Conservation (phyloP, 2,113 vertebrate species). For the Ptychochromis oligacanthus region DNA sequence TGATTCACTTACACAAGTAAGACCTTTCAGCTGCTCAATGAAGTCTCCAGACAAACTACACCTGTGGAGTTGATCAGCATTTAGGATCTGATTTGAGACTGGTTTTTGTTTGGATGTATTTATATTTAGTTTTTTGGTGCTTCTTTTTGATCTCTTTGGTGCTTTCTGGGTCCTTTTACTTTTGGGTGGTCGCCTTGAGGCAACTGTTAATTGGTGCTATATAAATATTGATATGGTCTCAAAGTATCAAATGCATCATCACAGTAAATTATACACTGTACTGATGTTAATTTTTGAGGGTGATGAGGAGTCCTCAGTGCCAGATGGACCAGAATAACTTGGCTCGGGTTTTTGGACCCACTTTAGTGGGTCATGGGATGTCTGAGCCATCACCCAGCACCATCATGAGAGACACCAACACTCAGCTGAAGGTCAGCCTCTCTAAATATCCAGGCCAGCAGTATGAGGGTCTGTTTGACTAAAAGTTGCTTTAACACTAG, state of each 20-base stretch:
- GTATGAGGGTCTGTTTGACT: no score
- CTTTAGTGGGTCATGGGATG: constrained; percentile 82
- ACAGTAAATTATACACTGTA: background rate
- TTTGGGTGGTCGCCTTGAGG: no score
- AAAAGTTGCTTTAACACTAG: no score
- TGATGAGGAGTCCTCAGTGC: constrained; percentile 81
- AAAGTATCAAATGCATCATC: background rate
- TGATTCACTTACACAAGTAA: constrained; percentile 71
- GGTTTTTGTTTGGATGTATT: background rate
- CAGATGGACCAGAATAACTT: constrained; percentile 86
- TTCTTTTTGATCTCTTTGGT: background rate
- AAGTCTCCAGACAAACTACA: background rate
- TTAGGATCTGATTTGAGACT: background rate
- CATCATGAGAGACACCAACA: constrained; percentile 85
- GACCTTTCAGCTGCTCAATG: background rate
- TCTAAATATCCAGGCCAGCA: background rate
- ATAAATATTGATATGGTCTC: no score
- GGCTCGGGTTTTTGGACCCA: constrained; percentile 87
- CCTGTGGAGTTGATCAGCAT: background rate
- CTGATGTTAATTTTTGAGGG: constrained; percentile 47
- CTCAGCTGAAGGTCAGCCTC: constrained; percentile 82
- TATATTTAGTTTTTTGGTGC: background rate
- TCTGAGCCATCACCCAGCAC: constrained; percentile 79
- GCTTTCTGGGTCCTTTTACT: background rate
- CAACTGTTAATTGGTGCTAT: no score